phyloP scores from a whole-genome alignment of 2,888 invertebrate species.

The Pachycephus smyrnensis region DNA sequence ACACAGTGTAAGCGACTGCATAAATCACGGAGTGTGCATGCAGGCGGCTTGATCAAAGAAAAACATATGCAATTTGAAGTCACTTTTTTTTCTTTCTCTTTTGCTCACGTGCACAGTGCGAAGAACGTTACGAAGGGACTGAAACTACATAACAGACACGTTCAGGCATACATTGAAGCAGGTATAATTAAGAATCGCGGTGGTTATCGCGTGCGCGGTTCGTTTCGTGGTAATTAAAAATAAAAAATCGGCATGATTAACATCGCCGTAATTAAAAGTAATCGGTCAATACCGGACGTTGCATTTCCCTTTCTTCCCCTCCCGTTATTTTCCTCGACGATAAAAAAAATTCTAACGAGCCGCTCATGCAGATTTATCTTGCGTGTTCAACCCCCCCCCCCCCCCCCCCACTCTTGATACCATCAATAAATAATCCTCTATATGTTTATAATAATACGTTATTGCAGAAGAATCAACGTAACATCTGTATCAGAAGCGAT shows the following conservation, averaged over 20 bases:
- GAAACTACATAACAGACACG: not conserved
- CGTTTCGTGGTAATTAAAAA: slow-evolving; percentile 7
- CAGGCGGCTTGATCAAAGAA: not conserved
- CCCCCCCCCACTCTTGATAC: not conserved
- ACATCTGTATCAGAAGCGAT: not conserved
- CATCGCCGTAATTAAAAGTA: not conserved
- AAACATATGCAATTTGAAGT: not conserved
- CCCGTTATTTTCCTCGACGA: too few species aligned
- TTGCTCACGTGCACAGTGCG: not conserved
- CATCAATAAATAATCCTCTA: not conserved
- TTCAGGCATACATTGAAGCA: not conserved
- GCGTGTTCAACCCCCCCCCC: not conserved
- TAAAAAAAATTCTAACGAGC: too few species aligned
- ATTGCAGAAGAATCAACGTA: not conserved
- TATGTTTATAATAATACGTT: not conserved
- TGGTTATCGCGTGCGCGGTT: slow-evolving; percentile 1
- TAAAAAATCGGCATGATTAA: not conserved
- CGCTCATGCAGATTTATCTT: not conserved
- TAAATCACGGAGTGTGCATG: not conserved
- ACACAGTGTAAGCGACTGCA: not conserved
- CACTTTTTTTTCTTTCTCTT: not conserved
- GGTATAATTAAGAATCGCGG: not conserved
- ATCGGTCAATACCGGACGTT: not conserved
- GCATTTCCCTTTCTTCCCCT: not conserved
- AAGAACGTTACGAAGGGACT: not conserved